Base-by-base conservation (phyloP, 2,888 invertebrate species). In the Bugulina stolonifera region DNA sequence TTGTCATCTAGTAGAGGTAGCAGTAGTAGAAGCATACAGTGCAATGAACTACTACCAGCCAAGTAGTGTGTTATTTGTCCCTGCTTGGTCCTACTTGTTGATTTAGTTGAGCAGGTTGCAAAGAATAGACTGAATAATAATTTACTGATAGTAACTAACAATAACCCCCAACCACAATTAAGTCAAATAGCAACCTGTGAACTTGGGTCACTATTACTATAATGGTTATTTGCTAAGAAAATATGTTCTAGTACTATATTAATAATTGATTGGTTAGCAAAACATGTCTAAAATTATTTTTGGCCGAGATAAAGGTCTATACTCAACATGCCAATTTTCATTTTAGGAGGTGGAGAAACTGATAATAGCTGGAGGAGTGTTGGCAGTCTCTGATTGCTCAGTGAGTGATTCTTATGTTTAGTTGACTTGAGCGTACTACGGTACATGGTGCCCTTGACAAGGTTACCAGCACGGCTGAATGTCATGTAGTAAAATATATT, bases 301-400 rank as follows among this genome's bases (percentile, higher is more conserved):
- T 43, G 43, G 43, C 43, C 18, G 18, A 10, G 43, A 43, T 43
- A 43, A 43, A 18, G 43, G n/a, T n/a, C n/a, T 18, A 18, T 43
- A 43, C 5, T 18, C 5, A 18, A 18, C 18, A 43, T 43, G 43
- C 43, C 43, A 14, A 57, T 57, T 57, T 5, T 64, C n/a, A 10
- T 64, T 64, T 22, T 34, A 64, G 64, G 64, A 64, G 34, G 64
- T 64, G 25, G 64, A 64, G 27, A 64, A 64, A n/a, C 64, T 64
- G 29, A 64, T 64, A 64, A 64, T 64, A 22, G 22, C 64, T 25
- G 64, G 64, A 32, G 27, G 64, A 64, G 27, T 25, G 32, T 32
- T 64, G 32, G 32, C 22, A 14, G 32, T 32, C 3, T 27, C 29
- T 14, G 64, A 64, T 3, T 32, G 2, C 5, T 29, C 34, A 10